Base-by-base conservation (phyloP, 1,140 invertebrate genomes). In the Drosophila repleta region DNA sequence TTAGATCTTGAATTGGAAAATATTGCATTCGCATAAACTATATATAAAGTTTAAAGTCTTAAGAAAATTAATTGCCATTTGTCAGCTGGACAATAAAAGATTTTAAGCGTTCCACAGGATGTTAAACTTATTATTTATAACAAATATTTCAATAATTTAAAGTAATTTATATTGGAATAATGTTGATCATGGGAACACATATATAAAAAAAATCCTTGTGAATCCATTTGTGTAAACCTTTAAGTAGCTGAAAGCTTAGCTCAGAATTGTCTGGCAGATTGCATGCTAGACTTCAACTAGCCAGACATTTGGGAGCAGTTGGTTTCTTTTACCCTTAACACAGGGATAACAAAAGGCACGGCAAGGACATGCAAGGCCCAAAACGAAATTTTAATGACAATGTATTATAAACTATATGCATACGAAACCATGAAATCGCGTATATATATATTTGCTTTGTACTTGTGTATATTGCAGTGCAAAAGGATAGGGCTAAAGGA, bases 371-470 rank as follows among this genome's bases (percentile, higher is more conserved):
- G 75, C 79, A 71, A 52, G 68, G 64, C 13, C 56, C 68, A 76
- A 61, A 57, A 80, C 57, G 43, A 80, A 66, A 81, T 85, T 87
- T 85, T 87, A 85, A 85, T 85, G 82, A 87, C 69, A 78, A 75
- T 85, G 51, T 49, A 73, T 72, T 61, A 72, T 72, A 29, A 29
- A 29, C 26, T 29, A 15, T 41, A 20, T 55, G 35, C 52, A 55
- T 55, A 32, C 24, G 10, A 18, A 63, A 41, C 49, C 56, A 55
- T 53, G 48, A 63, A 73, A 77, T 77, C 62, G 75, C 58, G 70
- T 60, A 69, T 46, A 35, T 17, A 53, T 52, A 49, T 55, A n/a
- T 21, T 37, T 11, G 21, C 17, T 49, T 15, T 24, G 15, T 10
- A 0, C 37, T 6, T 26, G 11, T 26, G 11, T 37, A 6, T 53